Evolutionary conservation across 2,888 invertebrate species (phyloP), one percentile per base, ranked within the genome.

Genomic region (Calliopum simillimum): DNA sequence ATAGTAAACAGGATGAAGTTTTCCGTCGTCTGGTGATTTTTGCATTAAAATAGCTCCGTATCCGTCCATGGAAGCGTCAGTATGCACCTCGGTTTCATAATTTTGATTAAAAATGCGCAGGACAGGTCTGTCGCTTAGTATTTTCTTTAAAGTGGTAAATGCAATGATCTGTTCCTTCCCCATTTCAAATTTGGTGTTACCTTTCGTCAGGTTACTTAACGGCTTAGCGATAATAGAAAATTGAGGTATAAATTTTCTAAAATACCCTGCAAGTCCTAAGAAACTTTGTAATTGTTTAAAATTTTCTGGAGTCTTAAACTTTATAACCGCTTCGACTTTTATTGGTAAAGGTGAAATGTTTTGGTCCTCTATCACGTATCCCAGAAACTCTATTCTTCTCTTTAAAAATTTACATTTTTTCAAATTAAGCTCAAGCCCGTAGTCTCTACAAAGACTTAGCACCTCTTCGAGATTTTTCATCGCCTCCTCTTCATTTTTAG

Each of bases 181-280:
- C 14, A 71, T 68, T 25, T 64, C 46, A 47, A 70, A 70, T 33
- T 46, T 43, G 47, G 12, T 41, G 19, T 23, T 49, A n/a, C 58
- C 55, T 46, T 71, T 71, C 46, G 25, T 49, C 19, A 73, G 19
- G 46, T 76, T 72, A 12, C 46, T 46, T 21, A 62, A 55, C 14
- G 65, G 65, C 21, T 65, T 53, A 5, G 65, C 65, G 55, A 65
- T 65, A 41, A 65, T 44, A 12, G 67, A 58, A 44, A 58, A 67
- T 11, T 67, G 56, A 19, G 73, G 63, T 4, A 79, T 75, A 70
- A 79, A 80, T 44, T 76, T 77, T 19, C 79, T 55, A 56, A 81
- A 81, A 55, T 77, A 78, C 6, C 77, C 76, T 5, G 77, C 76
- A 56, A 83, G 61, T 1, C 81, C 81, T 6, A 81, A 55, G 66